Evolutionary conservation across 2,113 vertebrate species (phyloP).

Genomic region (Pluvianellus socialis): DNA sequence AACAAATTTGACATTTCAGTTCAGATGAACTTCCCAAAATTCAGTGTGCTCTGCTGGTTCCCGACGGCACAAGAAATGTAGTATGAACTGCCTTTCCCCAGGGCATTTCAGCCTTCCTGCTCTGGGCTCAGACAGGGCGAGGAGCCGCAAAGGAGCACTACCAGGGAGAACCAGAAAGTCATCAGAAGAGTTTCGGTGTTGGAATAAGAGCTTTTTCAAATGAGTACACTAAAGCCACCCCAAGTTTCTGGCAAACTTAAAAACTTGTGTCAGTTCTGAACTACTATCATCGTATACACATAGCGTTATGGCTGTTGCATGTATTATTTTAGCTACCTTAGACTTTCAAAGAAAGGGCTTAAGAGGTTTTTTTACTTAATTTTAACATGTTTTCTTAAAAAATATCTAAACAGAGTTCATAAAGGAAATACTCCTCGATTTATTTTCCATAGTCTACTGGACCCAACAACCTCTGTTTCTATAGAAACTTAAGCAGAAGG

Average conservation of each 20-base stretch:
- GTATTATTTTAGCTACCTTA: neutral
- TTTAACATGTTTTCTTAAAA: neutral
- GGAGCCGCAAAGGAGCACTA: neutral
- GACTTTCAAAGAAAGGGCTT: neutral
- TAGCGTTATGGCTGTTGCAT: neutral
- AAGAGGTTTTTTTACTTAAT: neutral
- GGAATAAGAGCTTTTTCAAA: neutral
- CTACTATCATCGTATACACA: rapidly evolving
- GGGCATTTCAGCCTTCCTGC: neutral
- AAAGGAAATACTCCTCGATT: neutral
- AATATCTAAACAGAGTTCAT: neutral
- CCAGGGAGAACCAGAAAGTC: neutral
- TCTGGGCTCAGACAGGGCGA: neutral
- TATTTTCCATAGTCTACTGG: neutral
- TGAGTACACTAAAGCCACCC: neutral
- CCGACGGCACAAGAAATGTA: neutral
- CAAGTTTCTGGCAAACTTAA: neutral
- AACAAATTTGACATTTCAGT: neutral
- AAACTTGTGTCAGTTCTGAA: neutral
- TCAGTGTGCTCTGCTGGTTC: neutral
- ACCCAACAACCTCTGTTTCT: neutral
- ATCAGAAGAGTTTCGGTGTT: neutral
- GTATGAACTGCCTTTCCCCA: neutral
- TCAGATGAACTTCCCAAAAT: neutral
- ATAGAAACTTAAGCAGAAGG: neutral